phyloP scores from a whole-genome alignment of 2,888 invertebrate genomes.

The Tanypteryx hageni region DNA sequence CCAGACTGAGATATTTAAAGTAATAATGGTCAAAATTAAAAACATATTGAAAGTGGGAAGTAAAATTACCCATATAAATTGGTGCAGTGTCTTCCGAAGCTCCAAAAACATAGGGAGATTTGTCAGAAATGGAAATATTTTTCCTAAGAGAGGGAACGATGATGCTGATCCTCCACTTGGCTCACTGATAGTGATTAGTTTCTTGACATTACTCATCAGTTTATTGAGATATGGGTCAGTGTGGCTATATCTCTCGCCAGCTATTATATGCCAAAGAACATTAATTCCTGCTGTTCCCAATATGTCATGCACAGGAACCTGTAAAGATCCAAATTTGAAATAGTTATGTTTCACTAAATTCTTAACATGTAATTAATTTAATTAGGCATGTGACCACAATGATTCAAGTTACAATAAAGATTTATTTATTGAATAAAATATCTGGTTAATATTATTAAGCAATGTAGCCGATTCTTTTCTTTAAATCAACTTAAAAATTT shows the following conservation, averaged over 20 bases:
- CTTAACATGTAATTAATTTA: no score
- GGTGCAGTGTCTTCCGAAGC: conserved; percentile 49
- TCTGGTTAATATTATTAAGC: no score
- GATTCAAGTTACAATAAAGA: no score
- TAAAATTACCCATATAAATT: conserved; percentile 65
- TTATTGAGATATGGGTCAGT: conserved; percentile 39
- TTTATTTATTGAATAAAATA: no score
- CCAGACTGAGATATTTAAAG: no score
- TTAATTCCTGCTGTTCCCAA: conserved; percentile 67
- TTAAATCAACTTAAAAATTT: no score
- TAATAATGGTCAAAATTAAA: no score
- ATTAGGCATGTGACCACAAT: no score
- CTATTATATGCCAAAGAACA: conserved; percentile 67
- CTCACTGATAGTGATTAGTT: conserved; percentile 26
- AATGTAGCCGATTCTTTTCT: no score
- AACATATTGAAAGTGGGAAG: no score
- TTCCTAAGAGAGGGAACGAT: conserved; percentile 65
- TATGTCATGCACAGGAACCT: conserved; percentile 51
- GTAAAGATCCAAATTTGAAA: background rate
- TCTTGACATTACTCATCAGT: conserved; percentile 56
- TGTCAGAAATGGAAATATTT: conserved; percentile 60
- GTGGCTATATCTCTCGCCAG: conserved; percentile 65
- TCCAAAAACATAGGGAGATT: conserved; percentile 48
- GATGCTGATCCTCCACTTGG: conserved; percentile 65
- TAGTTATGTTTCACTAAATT: no score